Evolutionary conservation across 2,888 invertebrate genomes (phyloP).

Genomic region (Digitonthophagus gazella): DNA sequence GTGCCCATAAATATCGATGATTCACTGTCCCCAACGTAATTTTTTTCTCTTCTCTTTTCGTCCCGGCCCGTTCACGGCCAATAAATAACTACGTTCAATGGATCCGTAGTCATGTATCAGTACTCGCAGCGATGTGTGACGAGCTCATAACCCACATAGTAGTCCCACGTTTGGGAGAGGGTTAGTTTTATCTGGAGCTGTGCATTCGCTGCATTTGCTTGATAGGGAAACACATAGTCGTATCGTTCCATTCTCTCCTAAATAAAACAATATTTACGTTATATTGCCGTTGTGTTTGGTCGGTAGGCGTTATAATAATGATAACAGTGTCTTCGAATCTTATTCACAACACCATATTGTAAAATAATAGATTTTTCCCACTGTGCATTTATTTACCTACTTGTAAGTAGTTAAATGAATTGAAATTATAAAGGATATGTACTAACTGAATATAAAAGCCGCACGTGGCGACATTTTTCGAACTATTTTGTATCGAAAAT

Average conservation of each 20-base stretch:
- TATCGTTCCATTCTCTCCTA: neutral
- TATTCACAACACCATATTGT: neutral
- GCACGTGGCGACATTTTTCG: no score
- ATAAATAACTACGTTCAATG: conserved; percentile 19
- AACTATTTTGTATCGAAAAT: no score
- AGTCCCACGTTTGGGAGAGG: neutral
- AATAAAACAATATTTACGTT: conserved; percentile 8
- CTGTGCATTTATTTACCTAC: no score
- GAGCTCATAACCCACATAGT: neutral
- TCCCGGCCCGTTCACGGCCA: conserved; percentile 8
- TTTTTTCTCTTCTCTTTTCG: conserved; percentile 8
- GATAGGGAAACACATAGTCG: neutral
- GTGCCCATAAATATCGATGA: conserved; percentile 25
- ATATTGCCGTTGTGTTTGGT: neutral
- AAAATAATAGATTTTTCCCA: no score
- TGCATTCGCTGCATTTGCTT: neutral
- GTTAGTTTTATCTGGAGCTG: neutral
- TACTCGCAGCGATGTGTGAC: neutral
- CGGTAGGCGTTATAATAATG: conserved; percentile 7
- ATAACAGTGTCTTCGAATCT: neutral
- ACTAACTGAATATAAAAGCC: no score
- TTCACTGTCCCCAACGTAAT: conserved; percentile 17
- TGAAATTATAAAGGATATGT: no score
- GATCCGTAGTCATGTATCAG: neutral
- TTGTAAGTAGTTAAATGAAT: no score